phyloP scores from a whole-genome alignment of 1,140 invertebrate genomes.

The Aculops lycopersici region DNA sequence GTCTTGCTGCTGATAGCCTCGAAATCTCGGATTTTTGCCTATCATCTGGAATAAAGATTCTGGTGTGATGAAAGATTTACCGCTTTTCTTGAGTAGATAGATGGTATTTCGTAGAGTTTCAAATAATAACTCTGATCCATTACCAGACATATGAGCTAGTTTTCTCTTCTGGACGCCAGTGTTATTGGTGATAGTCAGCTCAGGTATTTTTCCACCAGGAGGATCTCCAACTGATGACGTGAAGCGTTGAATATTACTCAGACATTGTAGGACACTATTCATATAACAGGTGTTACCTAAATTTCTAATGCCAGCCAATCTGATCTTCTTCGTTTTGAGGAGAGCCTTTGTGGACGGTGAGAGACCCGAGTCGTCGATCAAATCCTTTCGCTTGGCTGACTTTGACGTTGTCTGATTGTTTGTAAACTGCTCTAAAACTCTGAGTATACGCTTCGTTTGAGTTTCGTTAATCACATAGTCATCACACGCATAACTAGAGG shows the following conservation, averaged over 20 bases:
- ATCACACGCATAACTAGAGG: constrained; percentile 39
- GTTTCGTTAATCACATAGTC: constrained; percentile 43
- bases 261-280: constrained; percentile 50
- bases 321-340: constrained; percentile 17
- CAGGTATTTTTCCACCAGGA: constrained; percentile 1
- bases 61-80: constrained; percentile 39
- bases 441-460: constrained; percentile 24
- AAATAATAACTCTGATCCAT: constrained; percentile 23
- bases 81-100: constrained; percentile 31
- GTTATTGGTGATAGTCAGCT: background rate
- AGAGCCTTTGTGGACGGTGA: background rate
- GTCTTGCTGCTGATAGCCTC: constrained; percentile 54
- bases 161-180: background rate
- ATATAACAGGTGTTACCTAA: constrained; percentile 62
- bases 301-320: constrained; percentile 35
- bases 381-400: background rate
- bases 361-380: constrained; percentile 1
- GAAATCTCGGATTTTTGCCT: constrained; percentile 16
- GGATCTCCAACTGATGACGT: constrained; percentile 26
- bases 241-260: constrained; percentile 24
- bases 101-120: constrained; percentile 44
- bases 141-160: background rate
- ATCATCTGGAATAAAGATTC: constrained; percentile 45
- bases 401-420: constrained; percentile 12
- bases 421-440: constrained; percentile 18